phyloP scores from a whole-genome alignment of 2,113 vertebrate species.

The Mormyrus lacerda region DNA sequence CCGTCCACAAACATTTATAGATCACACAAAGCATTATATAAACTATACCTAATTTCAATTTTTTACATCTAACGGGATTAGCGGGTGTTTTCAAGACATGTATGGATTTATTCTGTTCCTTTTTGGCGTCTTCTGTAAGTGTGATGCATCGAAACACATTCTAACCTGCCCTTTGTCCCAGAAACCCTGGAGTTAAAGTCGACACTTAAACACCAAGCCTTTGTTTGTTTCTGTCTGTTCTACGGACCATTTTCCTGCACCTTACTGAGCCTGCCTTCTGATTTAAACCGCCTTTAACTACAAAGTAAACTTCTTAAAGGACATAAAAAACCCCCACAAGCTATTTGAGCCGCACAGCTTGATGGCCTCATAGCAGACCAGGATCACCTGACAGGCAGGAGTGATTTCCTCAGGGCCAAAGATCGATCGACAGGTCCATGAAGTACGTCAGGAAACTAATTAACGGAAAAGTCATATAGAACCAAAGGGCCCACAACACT shows the following conservation, averaged over 20 bases:
- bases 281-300: background rate
- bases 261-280: background rate
- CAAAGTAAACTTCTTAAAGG: background rate
- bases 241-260: background rate
- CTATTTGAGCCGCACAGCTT: background rate
- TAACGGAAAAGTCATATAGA: background rate
- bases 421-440: background rate
- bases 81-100: background rate
- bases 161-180: background rate
- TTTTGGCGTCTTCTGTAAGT: background rate
- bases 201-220: background rate
- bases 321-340: background rate
- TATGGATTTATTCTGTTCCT: background rate
- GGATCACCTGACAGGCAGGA: background rate
- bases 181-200: background rate
- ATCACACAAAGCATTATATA: conserved; percentile 8
- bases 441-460: background rate
- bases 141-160: background rate
- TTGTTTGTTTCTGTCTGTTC: background rate
- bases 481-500: background rate
- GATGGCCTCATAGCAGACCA: background rate
- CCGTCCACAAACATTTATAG: background rate
- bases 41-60: conserved; percentile 1
- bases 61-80: background rate
- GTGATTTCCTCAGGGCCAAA: background rate